Percentiles rank a stretch among this genome's conserved stretches.
Conservation (phyloP, 2,888 invertebrate species). For the Bombylius major region DNA sequence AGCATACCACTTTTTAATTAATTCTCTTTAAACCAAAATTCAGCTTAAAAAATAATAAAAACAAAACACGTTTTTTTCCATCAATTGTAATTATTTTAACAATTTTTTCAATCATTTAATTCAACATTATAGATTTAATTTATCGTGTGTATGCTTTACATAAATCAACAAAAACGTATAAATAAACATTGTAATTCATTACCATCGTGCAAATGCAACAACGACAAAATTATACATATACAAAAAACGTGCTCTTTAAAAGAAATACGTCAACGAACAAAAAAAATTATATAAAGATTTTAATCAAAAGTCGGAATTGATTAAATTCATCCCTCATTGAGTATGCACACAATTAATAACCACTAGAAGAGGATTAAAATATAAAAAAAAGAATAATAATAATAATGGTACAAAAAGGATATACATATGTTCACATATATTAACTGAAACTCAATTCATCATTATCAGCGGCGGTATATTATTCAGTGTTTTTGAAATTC, state of each 20-base stretch:
- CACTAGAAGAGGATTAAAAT: conserved; percentile 3
- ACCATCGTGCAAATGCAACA: too few species aligned
- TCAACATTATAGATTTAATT: background rate
- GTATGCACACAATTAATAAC: conserved; percentile 11
- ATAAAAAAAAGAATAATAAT: conserved; percentile 10
- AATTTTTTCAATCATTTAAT: background rate
- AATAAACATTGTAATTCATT: too few species aligned
- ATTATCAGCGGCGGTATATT: conserved; percentile 8
- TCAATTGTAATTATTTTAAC: background rate
- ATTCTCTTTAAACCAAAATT: too few species aligned
- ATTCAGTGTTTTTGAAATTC: background rate
- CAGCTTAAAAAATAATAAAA: background rate
- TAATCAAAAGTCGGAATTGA: conserved; percentile 9
- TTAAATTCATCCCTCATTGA: conserved; percentile 8
- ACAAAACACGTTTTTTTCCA: background rate
- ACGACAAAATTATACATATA: too few species aligned
- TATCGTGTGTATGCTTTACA: background rate
- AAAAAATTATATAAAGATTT: background rate
- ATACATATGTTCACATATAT: background rate
- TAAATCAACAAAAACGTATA: too few species aligned
- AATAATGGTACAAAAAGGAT: background rate
- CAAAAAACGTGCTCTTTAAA: too few species aligned
- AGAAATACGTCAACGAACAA: background rate
- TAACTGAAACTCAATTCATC: conserved; percentile 11
- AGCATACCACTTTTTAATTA: too few species aligned